phyloP scores from a whole-genome alignment of 2,113 vertebrate genomes.

The Chitala chitala region DNA sequence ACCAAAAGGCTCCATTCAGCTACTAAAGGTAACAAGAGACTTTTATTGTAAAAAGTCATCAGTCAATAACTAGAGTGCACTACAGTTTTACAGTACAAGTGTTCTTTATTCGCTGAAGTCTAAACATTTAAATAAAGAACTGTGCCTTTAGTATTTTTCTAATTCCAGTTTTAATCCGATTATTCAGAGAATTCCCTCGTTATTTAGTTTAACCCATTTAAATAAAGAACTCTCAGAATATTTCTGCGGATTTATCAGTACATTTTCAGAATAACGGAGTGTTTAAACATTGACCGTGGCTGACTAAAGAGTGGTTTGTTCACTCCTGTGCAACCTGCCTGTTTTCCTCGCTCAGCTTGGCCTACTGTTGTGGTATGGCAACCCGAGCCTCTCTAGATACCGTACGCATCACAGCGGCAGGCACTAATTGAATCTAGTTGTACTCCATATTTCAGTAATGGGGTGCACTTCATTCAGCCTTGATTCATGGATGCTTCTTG shows the following conservation, averaged over 20 bases:
- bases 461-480: not conserved
- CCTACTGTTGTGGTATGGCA: no score
- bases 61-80: not conserved
- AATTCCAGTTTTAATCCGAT: no score
- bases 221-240: not conserved
- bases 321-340: no score
- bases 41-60: no score
- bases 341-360: no score
- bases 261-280: no score
- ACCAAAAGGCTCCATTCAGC: not conserved
- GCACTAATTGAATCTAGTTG: not conserved
- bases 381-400: not conserved
- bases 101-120: not conserved
- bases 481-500: slow-evolving; percentile 31
- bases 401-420: not conserved
- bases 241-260: no score
- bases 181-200: not conserved
- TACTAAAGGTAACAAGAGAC: not conserved
- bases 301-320: no score
- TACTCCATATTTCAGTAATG: not conserved
- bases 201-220: not conserved
- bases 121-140: no score
- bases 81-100: not conserved
- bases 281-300: no score
- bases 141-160: no score